These are phyloP conservation scores for Spinus pinus DNA, from an alignment of 2,797 vertebrate species.

Conservation along the genomic window DNA sequence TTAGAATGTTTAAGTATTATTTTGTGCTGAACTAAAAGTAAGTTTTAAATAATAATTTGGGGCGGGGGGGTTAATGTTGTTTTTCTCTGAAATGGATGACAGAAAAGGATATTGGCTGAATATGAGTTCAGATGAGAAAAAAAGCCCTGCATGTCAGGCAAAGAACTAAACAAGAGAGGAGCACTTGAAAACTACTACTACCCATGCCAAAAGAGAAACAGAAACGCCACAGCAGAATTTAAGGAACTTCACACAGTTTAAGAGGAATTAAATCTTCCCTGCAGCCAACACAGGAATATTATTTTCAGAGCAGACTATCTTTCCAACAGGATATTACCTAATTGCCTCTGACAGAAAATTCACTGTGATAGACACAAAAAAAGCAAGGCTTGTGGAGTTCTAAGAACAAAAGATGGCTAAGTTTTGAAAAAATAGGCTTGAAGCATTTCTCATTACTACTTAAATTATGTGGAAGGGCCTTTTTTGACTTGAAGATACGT, in stretches of 20 bases:
- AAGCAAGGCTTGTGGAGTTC: not conserved
- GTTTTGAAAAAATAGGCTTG: not conserved
- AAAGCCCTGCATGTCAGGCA: not conserved
- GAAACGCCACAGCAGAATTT: not conserved
- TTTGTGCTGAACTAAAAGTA: not conserved
- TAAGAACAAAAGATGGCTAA: not conserved
- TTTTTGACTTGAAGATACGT: not conserved
- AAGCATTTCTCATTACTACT: not conserved
- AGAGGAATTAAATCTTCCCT: not conserved
- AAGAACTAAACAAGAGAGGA: not conserved
- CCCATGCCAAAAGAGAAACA: not conserved
- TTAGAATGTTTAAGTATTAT: not conserved
- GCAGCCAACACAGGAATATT: not conserved
- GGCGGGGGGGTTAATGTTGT: rapidly evolving
- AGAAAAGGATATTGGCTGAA: not conserved
- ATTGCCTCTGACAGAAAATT: not conserved
- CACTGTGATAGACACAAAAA: not conserved
- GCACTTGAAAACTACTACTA: not conserved
- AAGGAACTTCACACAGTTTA: not conserved
- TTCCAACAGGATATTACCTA: not conserved
- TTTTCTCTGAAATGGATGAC: not conserved
- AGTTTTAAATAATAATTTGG: not conserved
- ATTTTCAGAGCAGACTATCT: not conserved
- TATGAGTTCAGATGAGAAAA: not conserved
- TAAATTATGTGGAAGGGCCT: rapidly evolving